Base-by-base conservation (phyloP, 2,113 vertebrate species). In the Pachycephala philippinensis region DNA sequence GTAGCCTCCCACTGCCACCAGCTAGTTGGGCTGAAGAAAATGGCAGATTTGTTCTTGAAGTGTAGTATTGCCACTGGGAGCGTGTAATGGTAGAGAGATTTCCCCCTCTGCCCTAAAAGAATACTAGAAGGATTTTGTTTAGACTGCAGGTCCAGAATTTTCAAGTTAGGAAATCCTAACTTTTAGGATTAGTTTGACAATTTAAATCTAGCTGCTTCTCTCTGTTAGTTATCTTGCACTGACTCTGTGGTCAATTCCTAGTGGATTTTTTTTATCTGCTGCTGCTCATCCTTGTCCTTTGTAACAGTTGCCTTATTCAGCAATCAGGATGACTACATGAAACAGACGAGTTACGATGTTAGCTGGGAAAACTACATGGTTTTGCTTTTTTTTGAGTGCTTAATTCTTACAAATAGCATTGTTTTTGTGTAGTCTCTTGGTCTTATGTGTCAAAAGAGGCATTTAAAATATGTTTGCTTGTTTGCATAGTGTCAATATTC, bases 71-170 rank as follows among this genome's bases (percentile, higher is more conserved):
- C 16, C 35, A 10, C 35, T 56, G 26, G 33, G 44, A 5, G 31
- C 87, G 11, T 30, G 13, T 39, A 49, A 8, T 79, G 24, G 19
- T 42, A 42, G 37, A 57, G 49, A 31, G 37, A 53, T 44, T 59
- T 8, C 1, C 17, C 19, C 19, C 8, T 1, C 0, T 4, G 6
- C 11, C 2, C 6, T 15, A 10, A 33, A 56, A 39, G 39, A 47
- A 11, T 74, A 13, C 11, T 39, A 4, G 2, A 71, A 69, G 13
- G 39, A 24, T 65, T 79, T 71, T 71, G 31, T 27, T 78, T 87
- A 26, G 33, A 60, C 66, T 70, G 16, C 14, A 40, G 16, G 42
- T 77, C 6, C 21, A 81, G 30, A 60, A 45, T 72, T 74, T 61
- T 44, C 33, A 81, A 9, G 16, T 47, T 56, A 37, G 8, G 47